Conservation (phyloP, 2,797 vertebrate species). For the Carapus acus region DNA sequence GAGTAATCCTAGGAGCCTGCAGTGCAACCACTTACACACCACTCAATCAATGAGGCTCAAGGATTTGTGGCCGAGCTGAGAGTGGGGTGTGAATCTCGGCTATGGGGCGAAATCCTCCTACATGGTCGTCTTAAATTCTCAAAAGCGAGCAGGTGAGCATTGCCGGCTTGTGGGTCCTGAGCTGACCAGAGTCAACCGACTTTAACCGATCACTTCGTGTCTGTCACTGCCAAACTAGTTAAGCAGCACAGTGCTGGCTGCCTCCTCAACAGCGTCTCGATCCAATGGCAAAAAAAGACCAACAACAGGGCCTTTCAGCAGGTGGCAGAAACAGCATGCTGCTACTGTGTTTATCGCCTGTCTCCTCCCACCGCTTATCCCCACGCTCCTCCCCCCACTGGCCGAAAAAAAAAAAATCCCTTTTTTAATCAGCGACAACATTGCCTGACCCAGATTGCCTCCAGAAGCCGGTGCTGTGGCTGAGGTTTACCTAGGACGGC, state of each 20-base stretch:
- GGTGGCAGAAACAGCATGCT: constrained; percentile 49
- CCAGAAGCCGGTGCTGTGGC: constrained; percentile 42
- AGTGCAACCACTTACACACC: constrained; percentile 64
- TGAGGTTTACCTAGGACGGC: constrained; percentile 49
- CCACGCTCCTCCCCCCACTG: constrained; percentile 39
- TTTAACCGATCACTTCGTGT: too few species aligned
- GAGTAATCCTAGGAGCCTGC: constrained; percentile 62
- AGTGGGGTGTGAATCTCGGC: constrained; percentile 46
- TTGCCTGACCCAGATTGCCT: constrained; percentile 72
- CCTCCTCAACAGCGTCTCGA: constrained; percentile 46
- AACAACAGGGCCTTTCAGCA: constrained; percentile 46
- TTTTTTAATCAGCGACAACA: constrained; percentile 72
- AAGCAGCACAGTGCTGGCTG: constrained; percentile 25
- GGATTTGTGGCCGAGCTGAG: constrained; percentile 63
- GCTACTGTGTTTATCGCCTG: constrained; percentile 57
- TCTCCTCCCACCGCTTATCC: constrained; percentile 57
- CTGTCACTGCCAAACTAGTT: too few species aligned
- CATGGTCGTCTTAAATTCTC: constrained; percentile 43
- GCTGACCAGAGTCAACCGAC: too few species aligned
- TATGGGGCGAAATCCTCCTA: constrained; percentile 43
- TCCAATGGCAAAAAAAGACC: constrained; percentile 17
- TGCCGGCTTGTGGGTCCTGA: background rate
- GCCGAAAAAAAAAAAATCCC: constrained; percentile 62
- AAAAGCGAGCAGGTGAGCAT: constrained; percentile 14
- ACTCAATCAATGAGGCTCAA: constrained; percentile 63